Evolutionary conservation across 2,113 vertebrate genomes (phyloP), one percentile per base, ranked within the genome.

Genomic region (Litocranius walleri): DNA sequence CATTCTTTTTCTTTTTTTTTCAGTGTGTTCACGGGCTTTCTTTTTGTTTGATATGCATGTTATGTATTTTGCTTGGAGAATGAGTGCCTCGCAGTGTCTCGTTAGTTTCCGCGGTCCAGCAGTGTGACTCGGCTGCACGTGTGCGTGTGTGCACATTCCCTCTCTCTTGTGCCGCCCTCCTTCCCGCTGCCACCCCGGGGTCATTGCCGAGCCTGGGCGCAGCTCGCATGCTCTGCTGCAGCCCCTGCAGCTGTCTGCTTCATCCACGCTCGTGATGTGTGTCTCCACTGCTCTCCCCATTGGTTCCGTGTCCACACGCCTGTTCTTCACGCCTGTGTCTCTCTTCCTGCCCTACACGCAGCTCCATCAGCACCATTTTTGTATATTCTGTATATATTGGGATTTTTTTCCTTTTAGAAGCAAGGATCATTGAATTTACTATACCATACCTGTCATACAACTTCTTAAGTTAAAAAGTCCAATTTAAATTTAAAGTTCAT

Each of bases 181-280:
- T 67, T 10, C 62, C 36, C 19, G 2, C 67, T 0, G 15, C n/a
- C 67, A 0, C 1, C 67, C 67, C 19, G 4, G 19, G 67, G 19
- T 23, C 8, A 4, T 23, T 8, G 0, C 12, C 0, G 9, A 23
- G 67, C 67, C n/a, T 6, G n/a, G 19, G 67, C 10, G 21, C 17
- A 7, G 67, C 9, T 7, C 45, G 2, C 17, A 8, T 0, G 17
- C n/a, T 36, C 2, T 21, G 45, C 23, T 4, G n/a, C 9, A 36
- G 64, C 4, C 57, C 57, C 57, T 0, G 11, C 10, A 0, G 57
- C 25, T 12, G 57, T 59, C 25, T 6, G 67, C 19, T 23, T 3
- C 5, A 7, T 12, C 67, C 10, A 1, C 2, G 19, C n/a, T 17
- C 0, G 9, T 0, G n/a, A 59, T 0, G 4, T 11, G 1, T 1